Evolutionary conservation across 2,113 vertebrate genomes (phyloP).

Genomic region (Thermophis baileyi): DNA sequence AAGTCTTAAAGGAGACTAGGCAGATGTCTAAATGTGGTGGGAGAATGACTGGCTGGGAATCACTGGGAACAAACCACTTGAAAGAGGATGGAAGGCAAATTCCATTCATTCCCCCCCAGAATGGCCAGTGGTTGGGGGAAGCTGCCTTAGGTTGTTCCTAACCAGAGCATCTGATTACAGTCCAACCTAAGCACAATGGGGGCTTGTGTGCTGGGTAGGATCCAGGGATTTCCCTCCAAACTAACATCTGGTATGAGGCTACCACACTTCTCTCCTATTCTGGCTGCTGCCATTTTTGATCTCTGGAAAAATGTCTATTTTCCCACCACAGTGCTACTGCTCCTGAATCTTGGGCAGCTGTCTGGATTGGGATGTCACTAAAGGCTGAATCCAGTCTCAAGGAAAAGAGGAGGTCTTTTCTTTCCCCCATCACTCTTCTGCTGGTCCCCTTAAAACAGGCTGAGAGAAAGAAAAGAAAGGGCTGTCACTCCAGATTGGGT

Average conservation of each 20-base stretch:
- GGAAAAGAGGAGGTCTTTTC: not conserved
- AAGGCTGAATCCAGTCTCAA: not conserved
- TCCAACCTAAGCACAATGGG: not conserved
- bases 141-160: not conserved
- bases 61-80: not conserved
- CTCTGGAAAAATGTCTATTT: not conserved
- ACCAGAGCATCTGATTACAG: not conserved
- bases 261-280: not conserved
- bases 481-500: not conserved
- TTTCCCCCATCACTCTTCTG: not conserved
- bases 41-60: not conserved
- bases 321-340: not conserved
- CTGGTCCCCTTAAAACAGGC: not conserved
- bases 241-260: not conserved
- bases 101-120: not conserved
- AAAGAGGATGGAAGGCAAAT: not conserved
- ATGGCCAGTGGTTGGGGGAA: not conserved
- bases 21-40: not conserved
- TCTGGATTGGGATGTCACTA: not conserved
- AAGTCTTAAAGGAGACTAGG: not conserved
- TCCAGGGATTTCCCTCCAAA: not conserved
- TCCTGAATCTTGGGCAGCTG: not conserved
- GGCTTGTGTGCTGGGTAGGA: not conserved
- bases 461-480: not conserved
- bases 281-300: not conserved